Base-by-base conservation (phyloP, 2,888 invertebrate genomes). In the Amaurobius ferox region DNA sequence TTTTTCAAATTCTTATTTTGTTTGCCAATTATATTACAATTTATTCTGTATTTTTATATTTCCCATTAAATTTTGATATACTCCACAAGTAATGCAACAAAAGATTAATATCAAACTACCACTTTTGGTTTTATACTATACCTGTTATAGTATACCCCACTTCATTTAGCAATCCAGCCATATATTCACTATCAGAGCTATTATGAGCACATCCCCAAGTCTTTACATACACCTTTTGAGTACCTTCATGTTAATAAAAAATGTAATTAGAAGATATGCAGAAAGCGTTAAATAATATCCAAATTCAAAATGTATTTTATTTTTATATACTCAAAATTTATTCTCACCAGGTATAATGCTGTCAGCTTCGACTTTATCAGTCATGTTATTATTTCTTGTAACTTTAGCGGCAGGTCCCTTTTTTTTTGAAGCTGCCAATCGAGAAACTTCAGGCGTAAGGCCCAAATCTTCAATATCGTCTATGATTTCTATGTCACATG, bases 161-260 rank as follows among this genome's bases (percentile, higher is more conserved):
- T 0, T 95, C 94, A 0, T 96, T 95, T 80, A 99, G 92, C 89
- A 98, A 95, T 0, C 99, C 99, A 0, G 98, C 97, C 99, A 99
- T 99, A 91, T 99, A 99, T 92, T 99, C 99, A 0, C 97, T 96
- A 91, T 99, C 99, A 0, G 98, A 98, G 91, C 95, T 98, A 92
- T 99, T 99, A 92, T 99, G 99, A 0, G 98, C 96, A 91, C 98
- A 99, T 3, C 98, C 98, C 98, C 98, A 98, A 80, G 98, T 98
- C 92, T 97, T 97, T 0, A 98, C 94, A 90, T 94, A 97, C 66
- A 97, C 94, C 66, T 89, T 90, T 91, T 96, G 93, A 0, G 96
- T 96, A 0, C 97, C 96, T 91, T 30, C n/a, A n/a, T n/a, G n/a
- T n/a, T n/a, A n/a, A n/a, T n/a, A 7, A 61, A 77, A 26, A 19